These are phyloP conservation scores for Caenorhabditis remanei DNA, from an alignment of 1,140 invertebrate species.

Conservation along the genomic window DNA sequence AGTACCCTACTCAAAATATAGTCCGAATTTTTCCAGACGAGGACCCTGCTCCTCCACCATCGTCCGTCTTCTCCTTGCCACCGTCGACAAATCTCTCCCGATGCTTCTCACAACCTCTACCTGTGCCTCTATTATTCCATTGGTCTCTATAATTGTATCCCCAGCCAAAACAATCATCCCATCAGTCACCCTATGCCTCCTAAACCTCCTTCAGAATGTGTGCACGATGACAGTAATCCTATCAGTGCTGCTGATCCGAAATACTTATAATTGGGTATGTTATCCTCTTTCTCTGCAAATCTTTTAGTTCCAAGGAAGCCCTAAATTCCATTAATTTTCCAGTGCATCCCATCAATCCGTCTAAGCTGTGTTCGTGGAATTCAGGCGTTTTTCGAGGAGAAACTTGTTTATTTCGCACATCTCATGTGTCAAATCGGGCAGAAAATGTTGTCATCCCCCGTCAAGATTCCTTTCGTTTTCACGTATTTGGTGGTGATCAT, in stretches of 20 bases:
- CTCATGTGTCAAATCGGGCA: slow-evolving; percentile 38
- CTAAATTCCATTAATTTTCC: not conserved
- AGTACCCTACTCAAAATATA: too few species aligned
- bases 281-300: not conserved
- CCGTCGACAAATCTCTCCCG: slow-evolving; percentile 36
- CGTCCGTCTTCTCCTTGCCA: slow-evolving; percentile 21
- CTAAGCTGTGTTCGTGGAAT: slow-evolving; percentile 16
- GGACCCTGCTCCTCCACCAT: slow-evolving; percentile 24
- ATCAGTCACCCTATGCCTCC: slow-evolving; percentile 2
- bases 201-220: slow-evolving; percentile 32
- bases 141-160: slow-evolving; percentile 18
- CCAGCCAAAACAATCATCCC: slow-evolving; percentile 38
- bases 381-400: slow-evolving; percentile 38
- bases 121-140: slow-evolving; percentile 16
- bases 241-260: slow-evolving; percentile 4
- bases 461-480: slow-evolving; percentile 38
- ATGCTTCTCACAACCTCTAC: slow-evolving; percentile 28
- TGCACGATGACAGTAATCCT: slow-evolving; percentile 13
- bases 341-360: slow-evolving; percentile 28
- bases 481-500: not conserved
- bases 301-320: not conserved
- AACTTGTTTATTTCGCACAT: slow-evolving; percentile 34
- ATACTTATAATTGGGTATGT: slow-evolving; percentile 38
- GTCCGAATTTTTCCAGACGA: not conserved
- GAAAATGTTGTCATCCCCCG: slow-evolving; percentile 3